A percentile compares a stretch with the other conserved stretches of the same genome.
Evolutionary conservation across 2,888 invertebrate species (phyloP).

Genomic region (Pemphredon lugubris): DNA sequence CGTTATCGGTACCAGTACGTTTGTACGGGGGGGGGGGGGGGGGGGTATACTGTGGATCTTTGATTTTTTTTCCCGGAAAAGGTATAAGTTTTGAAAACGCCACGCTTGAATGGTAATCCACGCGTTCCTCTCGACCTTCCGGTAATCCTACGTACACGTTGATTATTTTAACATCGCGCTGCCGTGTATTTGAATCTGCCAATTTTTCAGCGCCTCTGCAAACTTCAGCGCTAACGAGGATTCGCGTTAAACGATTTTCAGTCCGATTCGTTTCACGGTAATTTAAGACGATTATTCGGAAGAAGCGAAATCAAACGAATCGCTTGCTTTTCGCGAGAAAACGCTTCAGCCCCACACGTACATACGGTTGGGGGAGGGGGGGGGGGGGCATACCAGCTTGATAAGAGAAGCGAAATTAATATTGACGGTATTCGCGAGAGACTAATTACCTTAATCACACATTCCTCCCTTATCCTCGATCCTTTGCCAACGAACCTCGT

Average conservation of each 20-base stretch:
- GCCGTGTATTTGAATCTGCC: too few relatives aligned
- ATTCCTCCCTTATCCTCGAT: constrained; percentile 52
- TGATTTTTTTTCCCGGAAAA: too few relatives aligned
- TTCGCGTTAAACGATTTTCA: constrained; percentile 23
- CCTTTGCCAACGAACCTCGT: constrained; percentile 16
- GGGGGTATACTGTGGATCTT: too few relatives aligned
- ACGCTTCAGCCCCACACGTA: neutral
- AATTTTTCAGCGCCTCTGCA: too few relatives aligned
- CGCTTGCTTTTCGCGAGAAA: neutral
- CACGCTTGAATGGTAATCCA: too few relatives aligned
- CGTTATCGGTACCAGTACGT: too few relatives aligned
- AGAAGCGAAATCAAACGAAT: constrained; percentile 4
- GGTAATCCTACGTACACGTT: too few relatives aligned
- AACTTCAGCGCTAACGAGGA: neutral
- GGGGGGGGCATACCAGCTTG: neutral
- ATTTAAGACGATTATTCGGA: constrained; percentile 23
- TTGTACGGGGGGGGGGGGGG: too few relatives aligned
- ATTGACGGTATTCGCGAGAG: constrained; percentile 48
- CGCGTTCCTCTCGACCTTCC: too few relatives aligned
- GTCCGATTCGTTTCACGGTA: constrained; percentile 13
- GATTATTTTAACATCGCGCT: too few relatives aligned
- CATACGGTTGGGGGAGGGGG: neutral
- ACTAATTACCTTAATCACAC: constrained; percentile 23
- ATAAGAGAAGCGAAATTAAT: constrained; percentile 37
- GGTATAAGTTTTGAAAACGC: too few relatives aligned